phyloP scores from a whole-genome alignment of 2,113 vertebrate genomes.

The Cyanocitta stelleri region DNA sequence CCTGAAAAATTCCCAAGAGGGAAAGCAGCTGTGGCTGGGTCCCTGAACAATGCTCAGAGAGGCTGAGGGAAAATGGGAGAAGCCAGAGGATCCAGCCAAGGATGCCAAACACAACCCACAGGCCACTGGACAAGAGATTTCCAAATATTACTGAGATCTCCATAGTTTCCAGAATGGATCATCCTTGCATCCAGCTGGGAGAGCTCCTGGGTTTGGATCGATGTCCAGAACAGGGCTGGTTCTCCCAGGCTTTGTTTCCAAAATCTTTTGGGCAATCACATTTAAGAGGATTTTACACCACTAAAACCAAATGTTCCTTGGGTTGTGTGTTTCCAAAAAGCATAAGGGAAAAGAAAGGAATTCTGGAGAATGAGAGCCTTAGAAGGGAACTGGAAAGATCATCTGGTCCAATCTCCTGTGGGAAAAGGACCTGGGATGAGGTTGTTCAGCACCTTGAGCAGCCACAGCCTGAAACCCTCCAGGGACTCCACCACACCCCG shows the following conservation, averaged over 20 bases:
- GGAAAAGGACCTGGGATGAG: neutral
- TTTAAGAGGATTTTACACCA: neutral
- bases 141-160: neutral
- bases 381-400: neutral
- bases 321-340: neutral
- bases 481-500: neutral
- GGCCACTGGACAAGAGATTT: neutral
- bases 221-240: neutral
- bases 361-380: neutral
- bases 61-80: neutral
- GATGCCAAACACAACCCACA: neutral
- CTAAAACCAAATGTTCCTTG: neutral
- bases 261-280: rapidly evolving
- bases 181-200: neutral
- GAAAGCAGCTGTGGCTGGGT: neutral
- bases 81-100: neutral
- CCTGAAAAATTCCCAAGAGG: neutral
- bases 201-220: neutral
- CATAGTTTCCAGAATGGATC: neutral
- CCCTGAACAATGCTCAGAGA: neutral
- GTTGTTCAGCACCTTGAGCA: neutral
- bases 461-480: neutral
- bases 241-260: neutral
- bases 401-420: neutral
- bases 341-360: neutral